Evolutionary conservation across 2,113 vertebrate genomes (phyloP).

Genomic region (Anhinga anhinga): DNA sequence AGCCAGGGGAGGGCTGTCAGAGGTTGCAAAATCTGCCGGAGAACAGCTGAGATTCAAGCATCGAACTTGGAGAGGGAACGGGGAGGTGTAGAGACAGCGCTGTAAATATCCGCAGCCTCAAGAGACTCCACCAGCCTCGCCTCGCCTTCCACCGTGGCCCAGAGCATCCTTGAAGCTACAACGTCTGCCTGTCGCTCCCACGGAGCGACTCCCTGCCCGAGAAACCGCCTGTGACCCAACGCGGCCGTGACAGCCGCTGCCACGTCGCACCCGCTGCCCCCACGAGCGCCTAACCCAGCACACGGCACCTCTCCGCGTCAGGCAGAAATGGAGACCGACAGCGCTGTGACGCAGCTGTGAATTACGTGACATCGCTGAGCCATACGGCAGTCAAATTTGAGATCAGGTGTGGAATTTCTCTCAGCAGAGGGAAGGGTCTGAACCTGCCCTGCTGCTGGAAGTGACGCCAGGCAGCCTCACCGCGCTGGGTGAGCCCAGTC

Average conservation of each 20-base stretch:
- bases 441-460: background rate
- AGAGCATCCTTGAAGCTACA: background rate
- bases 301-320: accelerated
- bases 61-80: accelerated
- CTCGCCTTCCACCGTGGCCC: accelerated
- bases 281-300: accelerated
- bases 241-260: accelerated
- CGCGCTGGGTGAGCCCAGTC: accelerated
- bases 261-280: too few species aligned
- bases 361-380: accelerated
- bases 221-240: background rate
- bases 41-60: background rate
- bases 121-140: background rate
- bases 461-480: background rate
- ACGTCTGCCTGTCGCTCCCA: accelerated
- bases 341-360: accelerated
- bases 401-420: background rate
- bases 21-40: background rate
- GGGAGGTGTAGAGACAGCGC: background rate
- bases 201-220: accelerated
- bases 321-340: background rate
- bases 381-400: accelerated
- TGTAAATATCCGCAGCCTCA: accelerated
- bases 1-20: background rate
- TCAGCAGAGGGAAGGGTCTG: background rate